Conservation (phyloP, 2,888 invertebrate genomes). For the Ferrisia virgata region DNA sequence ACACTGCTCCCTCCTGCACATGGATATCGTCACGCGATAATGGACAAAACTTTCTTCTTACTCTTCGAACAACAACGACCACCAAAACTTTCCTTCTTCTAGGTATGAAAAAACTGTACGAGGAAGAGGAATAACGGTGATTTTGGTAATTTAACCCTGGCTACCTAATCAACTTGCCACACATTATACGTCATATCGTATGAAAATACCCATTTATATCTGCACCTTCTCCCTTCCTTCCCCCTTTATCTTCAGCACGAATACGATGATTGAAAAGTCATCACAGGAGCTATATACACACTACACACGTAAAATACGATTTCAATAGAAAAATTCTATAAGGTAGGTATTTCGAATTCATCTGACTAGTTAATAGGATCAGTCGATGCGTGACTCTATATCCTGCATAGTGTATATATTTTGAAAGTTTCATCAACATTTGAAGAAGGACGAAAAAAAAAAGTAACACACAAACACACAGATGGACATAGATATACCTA, state of each 20-base stretch:
- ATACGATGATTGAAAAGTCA: no score
- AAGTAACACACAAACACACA: no score
- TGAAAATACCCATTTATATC: no score
- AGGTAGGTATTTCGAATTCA: background rate
- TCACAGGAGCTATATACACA: no score
- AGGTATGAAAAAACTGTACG: background rate
- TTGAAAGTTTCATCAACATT: background rate
- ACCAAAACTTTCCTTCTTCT: background rate
- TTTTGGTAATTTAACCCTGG: background rate
- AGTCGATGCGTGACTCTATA: slow-evolving; percentile 24
- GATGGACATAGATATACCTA: no score
- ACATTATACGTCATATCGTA: no score
- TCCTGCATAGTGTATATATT: no score
- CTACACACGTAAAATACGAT: background rate
- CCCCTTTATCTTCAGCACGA: no score
- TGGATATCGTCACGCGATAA: no score
- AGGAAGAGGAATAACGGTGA: background rate
- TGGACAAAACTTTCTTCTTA: background rate
- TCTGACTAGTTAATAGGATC: background rate
- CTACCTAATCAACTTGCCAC: no score
- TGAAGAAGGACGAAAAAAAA: background rate
- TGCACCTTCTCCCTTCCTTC: no score
- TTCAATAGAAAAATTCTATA: background rate
- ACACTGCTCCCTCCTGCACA: no score
- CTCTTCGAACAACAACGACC: background rate